phyloP scores from a whole-genome alignment of 1,140 invertebrate species.

The Drosophila melanogaster region Release_6_plus_ISO1_MT NT_033779.5:13251501-13252000 shows the following conservation, averaged over 20 bases:
- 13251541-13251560: conserved; percentile 13
- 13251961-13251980: conserved; percentile 42
- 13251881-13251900: conserved; percentile 72
- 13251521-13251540: conserved; percentile 40
- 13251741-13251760: conserved; percentile 70
- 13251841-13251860: conserved; percentile 73
- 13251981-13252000: conserved; percentile 39
- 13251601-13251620: conserved; percentile 22
- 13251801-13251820: conserved; percentile 53
- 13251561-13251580: conserved; percentile 44
- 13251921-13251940: conserved; percentile 16
- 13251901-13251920: conserved; percentile 5
- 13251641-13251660: conserved; percentile 70
- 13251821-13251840: conserved; percentile 71
- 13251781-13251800: conserved; percentile 28
- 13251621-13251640: conserved; percentile 33
- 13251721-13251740: conserved; percentile 51
- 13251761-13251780: conserved; percentile 30
- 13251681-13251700: conserved; percentile 59
- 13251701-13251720: conserved; percentile 56
- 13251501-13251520: conserved; percentile 46
- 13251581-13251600: conserved; percentile 13
- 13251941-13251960: conserved; percentile 25
- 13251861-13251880: conserved; percentile 69
- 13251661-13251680: conserved; percentile 24